Evolutionary conservation across 2,888 invertebrate genomes (phyloP).

Genomic region (Rhyacophila evoluta): DNA sequence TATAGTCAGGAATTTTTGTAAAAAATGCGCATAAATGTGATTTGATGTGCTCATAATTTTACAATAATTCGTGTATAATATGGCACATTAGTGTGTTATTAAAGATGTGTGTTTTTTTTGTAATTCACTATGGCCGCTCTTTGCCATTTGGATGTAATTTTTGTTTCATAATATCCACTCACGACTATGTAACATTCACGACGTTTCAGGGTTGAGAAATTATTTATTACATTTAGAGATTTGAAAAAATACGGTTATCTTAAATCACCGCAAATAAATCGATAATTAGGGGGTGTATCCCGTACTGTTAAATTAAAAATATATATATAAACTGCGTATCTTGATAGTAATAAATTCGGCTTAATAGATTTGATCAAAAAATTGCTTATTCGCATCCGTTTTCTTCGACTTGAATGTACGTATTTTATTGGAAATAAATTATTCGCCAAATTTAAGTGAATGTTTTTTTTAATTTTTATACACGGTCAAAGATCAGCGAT

Average conservation of each 20-base stretch:
- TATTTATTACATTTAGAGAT: background rate
- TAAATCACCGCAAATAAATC: background rate
- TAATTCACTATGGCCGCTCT: too few species aligned
- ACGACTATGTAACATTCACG: background rate
- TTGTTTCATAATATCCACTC: background rate
- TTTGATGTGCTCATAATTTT: too few species aligned
- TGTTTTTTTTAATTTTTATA: background rate
- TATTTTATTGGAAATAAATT: background rate
- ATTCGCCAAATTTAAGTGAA: background rate
- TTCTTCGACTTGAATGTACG: background rate
- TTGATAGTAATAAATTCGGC: background rate
- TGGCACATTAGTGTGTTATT: too few species aligned
- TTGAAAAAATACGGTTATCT: background rate
- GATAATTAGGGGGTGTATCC: background rate
- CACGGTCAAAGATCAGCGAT: too few species aligned
- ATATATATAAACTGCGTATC: slow-evolving; percentile 1
- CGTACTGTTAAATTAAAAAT: background rate
- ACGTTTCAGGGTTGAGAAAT: background rate
- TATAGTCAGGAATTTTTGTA: too few species aligned
- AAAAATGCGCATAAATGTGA: too few species aligned
- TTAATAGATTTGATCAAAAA: background rate
- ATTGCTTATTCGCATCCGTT: background rate
- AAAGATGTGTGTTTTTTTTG: too few species aligned
- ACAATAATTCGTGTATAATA: too few species aligned
- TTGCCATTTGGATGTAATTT: too few species aligned